Evolutionary conservation across 2,797 vertebrate genomes (phyloP), one percentile per base, ranked within the genome.

Genomic region (Pangasius macronema): DNA sequence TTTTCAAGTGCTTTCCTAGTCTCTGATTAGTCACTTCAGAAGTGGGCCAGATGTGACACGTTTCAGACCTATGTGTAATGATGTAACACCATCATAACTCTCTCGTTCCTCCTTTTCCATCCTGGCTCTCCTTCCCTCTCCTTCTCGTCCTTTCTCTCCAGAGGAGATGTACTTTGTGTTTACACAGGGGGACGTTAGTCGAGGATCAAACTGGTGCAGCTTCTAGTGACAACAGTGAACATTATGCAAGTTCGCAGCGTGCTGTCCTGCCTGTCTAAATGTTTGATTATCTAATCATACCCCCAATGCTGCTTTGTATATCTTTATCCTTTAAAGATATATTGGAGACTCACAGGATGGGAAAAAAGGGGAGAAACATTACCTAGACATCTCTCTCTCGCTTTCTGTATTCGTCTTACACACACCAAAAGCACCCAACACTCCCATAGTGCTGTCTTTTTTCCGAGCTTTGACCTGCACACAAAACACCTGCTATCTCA

Each of bases 401-500:
- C 49, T 73, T 7, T 84, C 53, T 84, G 67, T 53, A 87, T 24
- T 68, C 53, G 16, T 82, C 61, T 30, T 51, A 49, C 63, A 42
- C 65, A 65, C 68, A 20, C 18, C 49, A 84, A 88, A 73, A 49
- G 24, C 79, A 67, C 42, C 57, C 55, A 76, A 61, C 61, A 53
- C 79, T 83, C 84, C 59, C 84, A 75, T 67, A 72, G 83, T 83
- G 79, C 80, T 68, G 70, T 85, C 49, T 85, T 88, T 46, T 42
- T 83, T 89, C 84, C 53, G 75, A 88, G 88, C 87, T 88, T 85
- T 89, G 88, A 86, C 87, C 82, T 53, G 75, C 84, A 82, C 83
- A 87, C 67, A 89, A 55, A 89, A 88, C 87, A 85, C 84, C 77
- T 75, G 87, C 85, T 87, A 89, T 89, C 87, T 89, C 67, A 85